A percentile compares a stretch with the other conserved stretches of the same genome.
Conservation (phyloP, 1,140 invertebrate species). For the Solenopsis fugax region DNA sequence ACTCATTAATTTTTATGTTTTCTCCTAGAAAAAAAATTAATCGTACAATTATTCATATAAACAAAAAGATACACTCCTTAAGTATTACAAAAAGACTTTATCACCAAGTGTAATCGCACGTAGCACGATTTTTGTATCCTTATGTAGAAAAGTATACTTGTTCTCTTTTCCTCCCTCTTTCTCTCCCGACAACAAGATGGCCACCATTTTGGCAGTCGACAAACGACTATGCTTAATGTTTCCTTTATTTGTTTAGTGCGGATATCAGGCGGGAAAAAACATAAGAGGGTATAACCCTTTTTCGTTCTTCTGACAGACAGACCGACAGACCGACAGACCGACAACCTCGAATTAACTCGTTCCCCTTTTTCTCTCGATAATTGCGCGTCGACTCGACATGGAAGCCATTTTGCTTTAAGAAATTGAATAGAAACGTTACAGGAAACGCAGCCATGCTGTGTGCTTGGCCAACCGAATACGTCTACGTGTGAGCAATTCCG, state of each 20-base stretch:
- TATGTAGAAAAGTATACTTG: background rate
- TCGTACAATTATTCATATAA: slow-evolving; percentile 9
- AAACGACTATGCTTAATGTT: slow-evolving; percentile 38
- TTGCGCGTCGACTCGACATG: slow-evolving; percentile 71
- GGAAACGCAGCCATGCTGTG: slow-evolving; percentile 77
- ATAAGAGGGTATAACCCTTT: slow-evolving; percentile 72
- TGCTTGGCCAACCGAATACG: slow-evolving; percentile 42
- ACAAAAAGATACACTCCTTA: background rate
- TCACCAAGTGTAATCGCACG: background rate
- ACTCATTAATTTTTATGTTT: background rate
- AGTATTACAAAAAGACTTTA: slow-evolving; percentile 1
- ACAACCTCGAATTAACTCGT: slow-evolving; percentile 82
- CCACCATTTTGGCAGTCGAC: slow-evolving; percentile 47
- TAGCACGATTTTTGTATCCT: background rate
- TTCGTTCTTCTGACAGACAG: slow-evolving; percentile 72
- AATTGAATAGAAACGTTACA: slow-evolving; percentile 79
- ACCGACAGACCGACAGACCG: slow-evolving; percentile 81
- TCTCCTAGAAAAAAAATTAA: background rate
- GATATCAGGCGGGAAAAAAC: slow-evolving; percentile 29
- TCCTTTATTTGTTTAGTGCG: slow-evolving; percentile 73
- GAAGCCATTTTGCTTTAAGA: slow-evolving; percentile 77
- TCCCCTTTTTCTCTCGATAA: slow-evolving; percentile 70
- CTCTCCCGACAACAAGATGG: background rate
- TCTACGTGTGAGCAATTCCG: slow-evolving; percentile 43
- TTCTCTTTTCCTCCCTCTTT: no score